A percentile compares a stretch with the other conserved stretches of the same genome.
phyloP scores from a whole-genome alignment of 2,113 vertebrate genomes.

The Hemichromis elongatus region DNA sequence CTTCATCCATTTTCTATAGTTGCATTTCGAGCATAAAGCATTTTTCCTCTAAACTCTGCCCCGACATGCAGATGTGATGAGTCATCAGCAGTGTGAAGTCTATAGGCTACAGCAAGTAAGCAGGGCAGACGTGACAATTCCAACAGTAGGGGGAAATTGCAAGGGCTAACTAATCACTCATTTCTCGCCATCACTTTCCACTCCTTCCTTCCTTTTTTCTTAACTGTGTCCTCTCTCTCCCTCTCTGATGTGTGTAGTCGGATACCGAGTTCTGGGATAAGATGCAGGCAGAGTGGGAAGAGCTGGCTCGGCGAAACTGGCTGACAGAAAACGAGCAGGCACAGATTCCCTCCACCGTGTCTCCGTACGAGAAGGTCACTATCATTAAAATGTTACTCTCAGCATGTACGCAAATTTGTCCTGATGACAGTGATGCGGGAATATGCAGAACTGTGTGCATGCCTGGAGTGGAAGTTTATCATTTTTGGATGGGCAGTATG shows the following conservation, averaged over 20 bases:
- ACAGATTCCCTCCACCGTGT: constrained; percentile 81
- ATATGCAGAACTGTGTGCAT: background rate
- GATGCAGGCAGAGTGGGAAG: constrained; percentile 99
- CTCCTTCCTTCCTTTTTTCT: background rate
- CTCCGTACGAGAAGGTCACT: constrained; percentile 90
- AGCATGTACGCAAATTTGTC: background rate
- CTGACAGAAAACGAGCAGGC: constrained; percentile 88
- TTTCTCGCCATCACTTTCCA: background rate
- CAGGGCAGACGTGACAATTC: constrained; percentile 36
- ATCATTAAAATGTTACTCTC: background rate
- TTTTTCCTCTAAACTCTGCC: background rate
- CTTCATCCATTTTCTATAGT: background rate
- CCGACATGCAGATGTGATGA: background rate
- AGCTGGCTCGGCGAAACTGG: constrained; percentile 96
- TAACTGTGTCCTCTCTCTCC: background rate
- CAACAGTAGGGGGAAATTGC: constrained; percentile 2
- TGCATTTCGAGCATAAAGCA: background rate
- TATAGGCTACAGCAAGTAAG: background rate
- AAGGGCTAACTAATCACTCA: constrained; percentile 23
- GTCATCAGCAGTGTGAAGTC: constrained; percentile 7
- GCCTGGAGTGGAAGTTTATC: background rate
- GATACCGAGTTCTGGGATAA: constrained; percentile 99
- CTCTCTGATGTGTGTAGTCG: constrained; percentile 74
- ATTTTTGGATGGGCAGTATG: background rate
- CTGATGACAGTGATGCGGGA: background rate